A percentile compares a stretch with the other conserved stretches of the same genome.
Conservation (phyloP, 2,113 vertebrate species). For the Vanacampus margaritifer region DNA sequence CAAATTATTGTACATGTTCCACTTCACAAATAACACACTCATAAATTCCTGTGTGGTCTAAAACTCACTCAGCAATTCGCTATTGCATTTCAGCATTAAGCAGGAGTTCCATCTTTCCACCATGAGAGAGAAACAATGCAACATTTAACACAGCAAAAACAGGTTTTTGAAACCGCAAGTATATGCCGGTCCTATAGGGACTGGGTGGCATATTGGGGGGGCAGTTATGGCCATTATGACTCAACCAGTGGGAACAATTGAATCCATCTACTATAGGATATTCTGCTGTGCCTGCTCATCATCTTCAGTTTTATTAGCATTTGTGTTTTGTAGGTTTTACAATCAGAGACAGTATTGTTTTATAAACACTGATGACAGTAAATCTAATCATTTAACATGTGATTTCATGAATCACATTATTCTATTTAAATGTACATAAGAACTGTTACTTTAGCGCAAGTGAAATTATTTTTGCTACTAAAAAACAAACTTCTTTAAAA, state of each 20-base stretch:
- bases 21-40: slow-evolving; percentile 25
- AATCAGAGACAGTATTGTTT: not conserved
- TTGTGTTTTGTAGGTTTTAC: not conserved
- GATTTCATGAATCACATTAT: not conserved
- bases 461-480: not conserved
- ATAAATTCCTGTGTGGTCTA: not conserved
- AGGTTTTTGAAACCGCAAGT: not conserved
- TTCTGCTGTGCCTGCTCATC: not conserved
- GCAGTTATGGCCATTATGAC: not conserved
- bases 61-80: not conserved
- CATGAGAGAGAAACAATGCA: not conserved
- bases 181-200: not conserved
- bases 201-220: not conserved
- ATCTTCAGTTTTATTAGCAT: not conserved
- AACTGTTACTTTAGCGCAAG: not conserved
- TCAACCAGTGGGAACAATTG: not conserved
- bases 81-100: not conserved
- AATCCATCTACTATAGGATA: not conserved
- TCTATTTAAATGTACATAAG: too few species aligned
- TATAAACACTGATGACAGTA: too few species aligned
- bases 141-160: not conserved
- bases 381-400: not conserved
- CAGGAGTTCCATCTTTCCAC: not conserved
- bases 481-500: not conserved
- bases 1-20: not conserved